These are phyloP conservation scores for Brachionichthys hirsutus DNA, from an alignment of 2,113 vertebrate species.

Conservation along the genomic window DNA sequence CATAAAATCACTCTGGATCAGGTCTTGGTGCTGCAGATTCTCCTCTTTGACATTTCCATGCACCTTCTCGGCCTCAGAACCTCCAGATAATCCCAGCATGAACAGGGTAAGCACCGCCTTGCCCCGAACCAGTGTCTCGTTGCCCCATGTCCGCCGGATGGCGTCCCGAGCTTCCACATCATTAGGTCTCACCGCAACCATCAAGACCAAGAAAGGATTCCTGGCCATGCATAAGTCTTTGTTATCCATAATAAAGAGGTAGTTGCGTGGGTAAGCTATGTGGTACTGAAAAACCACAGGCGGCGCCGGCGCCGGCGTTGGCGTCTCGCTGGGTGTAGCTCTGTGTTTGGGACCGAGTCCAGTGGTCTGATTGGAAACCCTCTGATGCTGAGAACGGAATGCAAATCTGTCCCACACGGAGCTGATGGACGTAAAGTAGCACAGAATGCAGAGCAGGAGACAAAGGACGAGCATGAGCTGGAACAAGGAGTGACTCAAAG, in stretches of 20 bases:
- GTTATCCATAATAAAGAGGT: slow-evolving; percentile 75
- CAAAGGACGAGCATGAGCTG: slow-evolving; percentile 22
- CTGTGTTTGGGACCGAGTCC: accelerated
- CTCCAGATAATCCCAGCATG: slow-evolving; percentile 56
- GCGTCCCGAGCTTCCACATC: slow-evolving; percentile 38
- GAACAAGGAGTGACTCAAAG: slow-evolving; percentile 14
- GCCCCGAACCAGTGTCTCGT: slow-evolving; percentile 61
- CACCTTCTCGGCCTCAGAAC: background rate
- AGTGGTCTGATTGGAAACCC: background rate
- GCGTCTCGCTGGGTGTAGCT: background rate
- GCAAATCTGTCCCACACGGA: background rate
- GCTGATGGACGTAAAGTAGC: background rate
- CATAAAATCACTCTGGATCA: slow-evolving; percentile 78
- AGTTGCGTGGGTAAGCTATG: slow-evolving; percentile 62
- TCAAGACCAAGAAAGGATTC: slow-evolving; percentile 79
- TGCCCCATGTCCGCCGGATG: slow-evolving; percentile 79
- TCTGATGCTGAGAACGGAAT: background rate
- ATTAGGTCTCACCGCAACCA: slow-evolving; percentile 68
- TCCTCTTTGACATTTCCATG: slow-evolving; percentile 59
- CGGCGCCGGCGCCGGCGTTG: background rate
- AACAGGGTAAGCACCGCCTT: slow-evolving; percentile 67
- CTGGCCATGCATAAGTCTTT: slow-evolving; percentile 47
- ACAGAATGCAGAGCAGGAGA: background rate
- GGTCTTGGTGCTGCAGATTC: slow-evolving; percentile 62
- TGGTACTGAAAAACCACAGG: slow-evolving; percentile 28